phyloP scores from a whole-genome alignment of 2,113 vertebrate species.

The Danio rerio region GRCz12tu NC_133192.1:15944001-15944500 shows the following conservation, averaged over 20 bases:
- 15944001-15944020: constrained; percentile 78
- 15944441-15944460: too few relatives aligned
- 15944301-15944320: too few relatives aligned
- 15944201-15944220: constrained; percentile 46
- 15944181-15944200: constrained; percentile 45
- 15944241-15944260: constrained; percentile 29
- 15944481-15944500: too few relatives aligned
- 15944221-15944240: constrained; percentile 34
- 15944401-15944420: too few relatives aligned
- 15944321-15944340: too few relatives aligned
- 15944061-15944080: background rate
- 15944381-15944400: too few relatives aligned
- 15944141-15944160: background rate
- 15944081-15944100: background rate
- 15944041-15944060: background rate
- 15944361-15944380: too few relatives aligned
- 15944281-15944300: background rate
- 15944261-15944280: constrained; percentile 5
- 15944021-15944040: constrained; percentile 41
- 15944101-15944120: background rate
- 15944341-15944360: too few relatives aligned
- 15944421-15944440: too few relatives aligned
- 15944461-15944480: too few relatives aligned
- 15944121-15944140: background rate
- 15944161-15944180: constrained; percentile 22